These are phyloP conservation scores for Aspidiotus destructor DNA, from an alignment of 2,888 invertebrate species.

Conservation along the genomic window DNA sequence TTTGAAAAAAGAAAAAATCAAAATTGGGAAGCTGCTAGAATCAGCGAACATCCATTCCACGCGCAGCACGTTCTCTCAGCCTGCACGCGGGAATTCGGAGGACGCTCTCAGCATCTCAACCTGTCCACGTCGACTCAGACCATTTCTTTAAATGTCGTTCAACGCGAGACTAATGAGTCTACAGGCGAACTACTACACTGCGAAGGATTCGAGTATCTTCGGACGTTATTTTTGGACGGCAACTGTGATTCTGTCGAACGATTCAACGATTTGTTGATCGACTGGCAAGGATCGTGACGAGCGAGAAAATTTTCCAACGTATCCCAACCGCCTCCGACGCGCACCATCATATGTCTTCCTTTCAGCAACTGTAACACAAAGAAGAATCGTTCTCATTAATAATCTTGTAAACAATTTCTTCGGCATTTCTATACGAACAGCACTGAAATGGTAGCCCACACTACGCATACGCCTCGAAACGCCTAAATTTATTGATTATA, in stretches of 20 bases:
- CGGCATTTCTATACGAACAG: background rate
- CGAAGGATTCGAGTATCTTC: conserved; percentile 42
- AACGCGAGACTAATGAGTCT: conserved; percentile 63
- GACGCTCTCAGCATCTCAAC: too few species aligned
- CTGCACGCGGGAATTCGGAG: too few species aligned
- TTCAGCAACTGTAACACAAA: conserved; percentile 60
- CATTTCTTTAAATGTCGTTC: conserved; percentile 40
- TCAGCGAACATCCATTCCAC: too few species aligned
- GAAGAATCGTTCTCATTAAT: background rate
- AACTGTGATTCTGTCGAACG: conserved; percentile 39
- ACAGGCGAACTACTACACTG: conserved; percentile 54
- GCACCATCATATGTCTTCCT: conserved; percentile 90
- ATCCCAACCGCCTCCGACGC: conserved; percentile 91
- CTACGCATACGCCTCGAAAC: background rate
- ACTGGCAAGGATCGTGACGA: conserved; percentile 76
- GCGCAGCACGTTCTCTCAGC: too few species aligned
- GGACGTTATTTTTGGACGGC: conserved; percentile 34
- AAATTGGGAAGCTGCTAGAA: too few species aligned
- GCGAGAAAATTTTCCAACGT: conserved; percentile 84
- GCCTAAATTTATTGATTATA: background rate
- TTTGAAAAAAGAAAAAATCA: too few species aligned
- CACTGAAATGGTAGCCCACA: background rate
- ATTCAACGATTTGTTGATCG: conserved; percentile 44
- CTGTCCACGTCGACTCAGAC: too few species aligned
- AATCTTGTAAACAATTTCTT: background rate